Conservation (phyloP, 2,888 invertebrate genomes). For the Caenorhabditis becei region DNA sequence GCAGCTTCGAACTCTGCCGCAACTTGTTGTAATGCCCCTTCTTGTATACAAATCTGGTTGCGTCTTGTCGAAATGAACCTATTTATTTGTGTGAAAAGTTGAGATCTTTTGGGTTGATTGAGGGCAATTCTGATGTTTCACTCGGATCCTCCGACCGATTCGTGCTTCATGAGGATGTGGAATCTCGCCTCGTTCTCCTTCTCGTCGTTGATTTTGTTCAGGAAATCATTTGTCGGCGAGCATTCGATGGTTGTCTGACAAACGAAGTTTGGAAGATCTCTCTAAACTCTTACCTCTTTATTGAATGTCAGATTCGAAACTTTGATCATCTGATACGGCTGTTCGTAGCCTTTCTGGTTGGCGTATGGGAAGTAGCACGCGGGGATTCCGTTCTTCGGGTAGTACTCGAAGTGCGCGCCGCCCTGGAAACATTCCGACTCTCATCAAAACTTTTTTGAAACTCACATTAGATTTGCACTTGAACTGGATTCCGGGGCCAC, state of each 20-base stretch:
- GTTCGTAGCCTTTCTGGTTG: slow-evolving; percentile 57
- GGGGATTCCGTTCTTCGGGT: slow-evolving; percentile 55
- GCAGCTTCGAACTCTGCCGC: slow-evolving; percentile 66
- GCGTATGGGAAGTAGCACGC: slow-evolving; percentile 56
- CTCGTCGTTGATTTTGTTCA: slow-evolving; percentile 1
- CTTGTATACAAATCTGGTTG: background rate
- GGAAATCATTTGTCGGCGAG: slow-evolving; percentile 10
- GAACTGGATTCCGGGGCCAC: slow-evolving; percentile 54
- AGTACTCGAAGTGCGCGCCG: slow-evolving; percentile 50
- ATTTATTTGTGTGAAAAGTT: slow-evolving; percentile 33
- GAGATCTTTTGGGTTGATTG: background rate
- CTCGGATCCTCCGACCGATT: background rate
- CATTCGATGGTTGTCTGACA: slow-evolving; percentile 53
- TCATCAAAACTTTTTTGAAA: background rate
- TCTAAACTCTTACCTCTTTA: slow-evolving; percentile 15
- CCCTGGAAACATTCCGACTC: slow-evolving; percentile 14
- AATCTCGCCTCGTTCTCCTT: slow-evolving; percentile 44
- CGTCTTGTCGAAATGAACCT: slow-evolving; percentile 15
- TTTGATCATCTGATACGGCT: slow-evolving; percentile 61
- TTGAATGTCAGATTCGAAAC: slow-evolving; percentile 43
- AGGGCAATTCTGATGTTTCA: background rate
- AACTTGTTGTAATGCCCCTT: slow-evolving; percentile 37
- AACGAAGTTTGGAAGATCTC: background rate
- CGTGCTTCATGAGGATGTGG: slow-evolving; percentile 31
- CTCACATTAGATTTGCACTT: slow-evolving; percentile 28